phyloP scores from a whole-genome alignment of 2,113 vertebrate species.

The Nanorana parkeri region DNA sequence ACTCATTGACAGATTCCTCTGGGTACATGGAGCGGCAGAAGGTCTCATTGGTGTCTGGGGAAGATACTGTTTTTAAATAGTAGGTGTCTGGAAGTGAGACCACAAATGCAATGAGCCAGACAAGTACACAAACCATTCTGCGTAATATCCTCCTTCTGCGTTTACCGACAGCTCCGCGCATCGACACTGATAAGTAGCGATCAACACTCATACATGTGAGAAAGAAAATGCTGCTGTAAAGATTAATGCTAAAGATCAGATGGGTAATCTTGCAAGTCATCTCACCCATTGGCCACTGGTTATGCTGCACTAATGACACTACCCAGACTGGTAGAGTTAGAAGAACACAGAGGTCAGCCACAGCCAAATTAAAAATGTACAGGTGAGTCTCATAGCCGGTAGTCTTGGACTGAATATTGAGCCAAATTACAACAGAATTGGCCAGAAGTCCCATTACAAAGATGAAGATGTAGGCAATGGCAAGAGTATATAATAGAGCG shows the following conservation, averaged over 20 bases:
- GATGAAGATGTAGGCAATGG: conserved; percentile 90
- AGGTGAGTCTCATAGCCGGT: conserved; percentile 88
- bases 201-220: conserved; percentile 93
- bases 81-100: conserved; percentile 86
- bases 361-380: conserved; percentile 90
- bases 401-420: conserved; percentile 86
- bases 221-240: conserved; percentile 93
- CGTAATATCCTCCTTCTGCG: conserved; percentile 75
- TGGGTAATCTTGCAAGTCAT: conserved; percentile 86
- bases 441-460: conserved; percentile 88
- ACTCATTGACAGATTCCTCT: conserved; percentile 76
- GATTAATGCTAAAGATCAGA: conserved; percentile 89
- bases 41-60: conserved; percentile 71
- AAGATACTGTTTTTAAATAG: conserved; percentile 83
- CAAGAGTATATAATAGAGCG: conserved; percentile 81
- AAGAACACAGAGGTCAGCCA: conserved; percentile 86
- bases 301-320: conserved; percentile 83
- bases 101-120: conserved; percentile 85
- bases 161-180: conserved; percentile 67
- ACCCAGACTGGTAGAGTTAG: conserved; percentile 89
- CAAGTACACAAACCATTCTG: conserved; percentile 76
- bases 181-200: conserved; percentile 82
- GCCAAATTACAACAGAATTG: conserved; percentile 92
- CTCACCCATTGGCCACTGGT: conserved; percentile 88
- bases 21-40: conserved; percentile 85